Evolutionary conservation across 2,113 vertebrate species (phyloP).

Genomic region (Sialia sialis): DNA sequence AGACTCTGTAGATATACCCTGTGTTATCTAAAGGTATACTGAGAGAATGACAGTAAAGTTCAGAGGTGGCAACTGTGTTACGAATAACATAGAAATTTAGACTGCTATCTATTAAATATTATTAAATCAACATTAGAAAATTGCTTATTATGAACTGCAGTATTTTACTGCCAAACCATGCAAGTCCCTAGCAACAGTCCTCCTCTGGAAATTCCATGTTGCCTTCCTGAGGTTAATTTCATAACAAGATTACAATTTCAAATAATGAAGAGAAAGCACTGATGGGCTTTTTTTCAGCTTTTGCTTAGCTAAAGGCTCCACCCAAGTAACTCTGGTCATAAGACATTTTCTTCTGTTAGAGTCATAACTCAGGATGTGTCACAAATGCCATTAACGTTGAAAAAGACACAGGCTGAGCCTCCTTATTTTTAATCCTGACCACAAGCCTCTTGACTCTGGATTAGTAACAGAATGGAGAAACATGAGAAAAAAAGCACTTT

Average conservation of each 20-base stretch:
- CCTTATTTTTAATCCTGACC: slow-evolving; percentile 28
- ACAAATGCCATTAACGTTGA: slow-evolving; percentile 8
- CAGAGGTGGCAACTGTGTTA: not conserved
- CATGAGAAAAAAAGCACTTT: slow-evolving; percentile 18
- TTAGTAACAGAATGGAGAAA: slow-evolving; percentile 7
- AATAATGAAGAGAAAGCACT: not conserved
- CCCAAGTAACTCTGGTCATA: slow-evolving; percentile 30
- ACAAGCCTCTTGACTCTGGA: not conserved
- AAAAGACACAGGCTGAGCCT: not conserved
- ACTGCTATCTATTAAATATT: not conserved
- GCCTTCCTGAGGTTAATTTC: slow-evolving; percentile 2
- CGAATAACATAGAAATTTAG: not conserved
- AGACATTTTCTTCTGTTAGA: slow-evolving; percentile 42
- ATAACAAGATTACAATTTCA: slow-evolving; percentile 8
- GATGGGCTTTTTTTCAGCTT: slow-evolving; percentile 9
- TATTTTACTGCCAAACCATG: not conserved
- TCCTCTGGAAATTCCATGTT: not conserved
- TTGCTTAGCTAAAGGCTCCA: slow-evolving; percentile 29
- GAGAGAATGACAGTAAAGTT: not conserved
- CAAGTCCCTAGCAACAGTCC: not conserved
- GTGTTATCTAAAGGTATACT: not conserved
- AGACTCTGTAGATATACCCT: not conserved
- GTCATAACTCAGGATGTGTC: slow-evolving; percentile 48
- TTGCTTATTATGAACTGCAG: not conserved
- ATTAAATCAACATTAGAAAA: not conserved